A percentile compares a stretch with the other conserved stretches of the same genome.
Evolutionary conservation across 1,140 invertebrate species (phyloP).

Genomic region (Tachypleus tridentatus): DNA sequence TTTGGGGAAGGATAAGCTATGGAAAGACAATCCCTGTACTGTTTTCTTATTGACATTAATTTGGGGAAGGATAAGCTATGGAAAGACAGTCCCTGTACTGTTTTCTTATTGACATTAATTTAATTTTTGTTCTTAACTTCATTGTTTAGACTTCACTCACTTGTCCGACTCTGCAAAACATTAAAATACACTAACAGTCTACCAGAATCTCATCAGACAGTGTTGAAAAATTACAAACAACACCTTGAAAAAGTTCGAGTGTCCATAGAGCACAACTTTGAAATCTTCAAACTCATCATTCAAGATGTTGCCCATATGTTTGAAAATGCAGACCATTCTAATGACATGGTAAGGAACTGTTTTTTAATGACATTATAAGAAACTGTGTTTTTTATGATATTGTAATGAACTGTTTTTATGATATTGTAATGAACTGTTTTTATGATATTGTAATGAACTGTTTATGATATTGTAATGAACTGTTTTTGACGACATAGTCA

Average conservation of each 20-base stretch:
- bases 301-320: conserved; percentile 70
- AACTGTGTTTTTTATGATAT: too few species aligned
- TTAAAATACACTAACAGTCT: conserved; percentile 60
- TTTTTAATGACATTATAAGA: not conserved
- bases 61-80: too few species aligned
- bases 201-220: conserved; percentile 56
- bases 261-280: conserved; percentile 72
- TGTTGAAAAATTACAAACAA: conserved; percentile 58
- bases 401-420: conserved; percentile 3
- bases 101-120: too few species aligned
- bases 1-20: too few species aligned
- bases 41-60: too few species aligned
- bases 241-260: conserved; percentile 59
- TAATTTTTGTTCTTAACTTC: too few species aligned
- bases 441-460: not conserved
- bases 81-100: too few species aligned
- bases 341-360: conserved; percentile 31
- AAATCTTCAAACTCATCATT: conserved; percentile 69
- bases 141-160: conserved; percentile 31
- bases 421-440: conserved; percentile 30
- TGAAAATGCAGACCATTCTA: conserved; percentile 51
- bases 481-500: too few species aligned
- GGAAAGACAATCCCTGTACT: too few species aligned
- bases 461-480: too few species aligned
- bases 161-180: conserved; percentile 51